These are phyloP conservation scores for Coregonus sp. DNA, from an alignment of 2,797 vertebrate species.

Conservation along the genomic window DNA sequence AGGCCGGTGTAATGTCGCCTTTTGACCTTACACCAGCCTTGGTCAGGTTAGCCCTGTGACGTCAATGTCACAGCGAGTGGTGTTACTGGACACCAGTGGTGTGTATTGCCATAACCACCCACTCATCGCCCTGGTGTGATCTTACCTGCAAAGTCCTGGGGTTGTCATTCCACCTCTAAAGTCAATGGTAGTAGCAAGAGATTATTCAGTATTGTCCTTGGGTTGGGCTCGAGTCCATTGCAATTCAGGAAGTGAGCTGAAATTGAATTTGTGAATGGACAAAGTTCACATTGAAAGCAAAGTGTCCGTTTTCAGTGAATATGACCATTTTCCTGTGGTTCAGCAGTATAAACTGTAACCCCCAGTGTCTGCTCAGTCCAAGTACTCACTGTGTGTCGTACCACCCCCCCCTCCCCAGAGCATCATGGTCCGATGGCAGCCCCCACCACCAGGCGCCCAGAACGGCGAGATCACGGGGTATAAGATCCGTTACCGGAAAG, in stretches of 20 bases:
- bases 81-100: too few relatives aligned
- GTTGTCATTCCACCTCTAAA: constrained; percentile 41
- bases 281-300: too few relatives aligned
- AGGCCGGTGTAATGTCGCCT: background rate
- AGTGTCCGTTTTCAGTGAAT: too few relatives aligned
- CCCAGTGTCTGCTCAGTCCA: background rate
- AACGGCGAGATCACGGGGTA: constrained; percentile 92
- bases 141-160: constrained; percentile 24
- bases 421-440: constrained; percentile 93
- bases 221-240: background rate
- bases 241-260: background rate
- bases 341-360: background rate
- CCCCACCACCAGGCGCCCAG: constrained; percentile 83
- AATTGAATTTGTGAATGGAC: background rate
- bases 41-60: background rate
- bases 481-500: constrained; percentile 94
- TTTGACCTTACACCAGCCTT: background rate
- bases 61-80: background rate
- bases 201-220: background rate
- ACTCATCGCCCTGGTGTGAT: constrained; percentile 19
- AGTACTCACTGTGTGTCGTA: background rate
- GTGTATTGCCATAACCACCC: background rate
- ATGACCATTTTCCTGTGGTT: background rate
- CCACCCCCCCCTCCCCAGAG: constrained; percentile 73
- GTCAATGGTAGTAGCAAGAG: background rate